These are phyloP conservation scores for Rhagium mordax DNA, from an alignment of 2,888 invertebrate species.

Conservation along the genomic window DNA sequence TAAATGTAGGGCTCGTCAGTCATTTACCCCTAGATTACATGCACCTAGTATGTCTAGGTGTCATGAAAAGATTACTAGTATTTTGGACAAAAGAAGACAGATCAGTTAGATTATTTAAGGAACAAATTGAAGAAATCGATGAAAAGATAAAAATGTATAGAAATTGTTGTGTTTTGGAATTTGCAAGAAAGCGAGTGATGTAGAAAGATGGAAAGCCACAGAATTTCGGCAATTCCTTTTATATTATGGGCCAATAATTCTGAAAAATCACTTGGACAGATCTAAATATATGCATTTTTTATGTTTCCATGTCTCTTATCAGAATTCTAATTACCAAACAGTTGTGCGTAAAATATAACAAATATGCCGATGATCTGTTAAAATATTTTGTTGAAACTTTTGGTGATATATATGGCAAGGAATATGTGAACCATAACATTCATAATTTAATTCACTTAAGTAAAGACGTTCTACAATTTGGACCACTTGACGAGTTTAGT, in stretches of 20 bases:
- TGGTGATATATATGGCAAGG: slow-evolving; percentile 16
- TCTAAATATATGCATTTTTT: slow-evolving; percentile 19
- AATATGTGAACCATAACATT: slow-evolving; percentile 27
- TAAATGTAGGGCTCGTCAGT: slow-evolving; percentile 24
- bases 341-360: slow-evolving; percentile 3
- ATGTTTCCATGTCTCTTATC: slow-evolving; percentile 26
- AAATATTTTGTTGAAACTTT: slow-evolving; percentile 23
- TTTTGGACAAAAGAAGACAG: slow-evolving; percentile 7
- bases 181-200: slow-evolving; percentile 13
- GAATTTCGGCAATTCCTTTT: slow-evolving; percentile 23
- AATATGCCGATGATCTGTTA: slow-evolving; percentile 18
- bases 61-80: slow-evolving; percentile 14
- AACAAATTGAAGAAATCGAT: slow-evolving; percentile 12
- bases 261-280: neutral
- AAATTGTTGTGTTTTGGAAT: slow-evolving; percentile 4
- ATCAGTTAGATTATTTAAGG: slow-evolving; percentile 10
- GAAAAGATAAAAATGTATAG: neutral
- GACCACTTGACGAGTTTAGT: slow-evolving; percentile 15
- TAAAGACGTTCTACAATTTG: slow-evolving; percentile 11
- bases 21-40: slow-evolving; percentile 27
- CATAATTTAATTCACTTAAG: slow-evolving; percentile 18
- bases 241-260: slow-evolving; percentile 14
- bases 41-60: slow-evolving; percentile 6
- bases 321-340: slow-evolving; percentile 5
- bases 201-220: slow-evolving; percentile 20